Evolutionary conservation across 1,140 invertebrate genomes (phyloP), one percentile per base, ranked within the genome.

Genomic region (Drosophila bocqueti): DNA sequence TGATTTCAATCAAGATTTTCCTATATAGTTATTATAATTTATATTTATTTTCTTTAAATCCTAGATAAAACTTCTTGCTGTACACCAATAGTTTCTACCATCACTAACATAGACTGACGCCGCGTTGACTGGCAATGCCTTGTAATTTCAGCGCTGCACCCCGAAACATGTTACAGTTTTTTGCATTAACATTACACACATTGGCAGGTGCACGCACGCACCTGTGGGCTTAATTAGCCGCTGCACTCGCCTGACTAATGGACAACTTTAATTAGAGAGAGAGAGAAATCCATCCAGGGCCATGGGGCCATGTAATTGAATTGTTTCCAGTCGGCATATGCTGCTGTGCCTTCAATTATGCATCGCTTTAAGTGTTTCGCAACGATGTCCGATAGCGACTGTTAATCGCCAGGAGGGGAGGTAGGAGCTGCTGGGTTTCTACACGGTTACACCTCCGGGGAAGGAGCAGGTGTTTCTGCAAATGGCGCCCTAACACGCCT

Each of bases 401-500:
- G 75, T 68, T 77, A 61, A 77, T 68, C 29, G 75, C 10, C 36
- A 16, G 11, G 2, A 21, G 18, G 26, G 34, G 11, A 4, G 11
- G n/a, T 3, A 4, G 43, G n/a, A 5, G 2, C 11, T 7, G 50
- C 3, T 16, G 31, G 38, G 6, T 21, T 42, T 26, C 45, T 34
- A 42, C 49, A 31, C 26, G 29, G 26, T 18, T 52, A 18, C 49
- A 1, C 49, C 16, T 18, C 0, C 11, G 16, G 11, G 61, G 43
- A 24, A 11, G 31, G 42, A 9, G 21, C 21, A 67, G 62, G 74
- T 78, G 82, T 62, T 64, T 38, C 59, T 16, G 18, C 65, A 74
- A 90, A 89, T 90, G 81, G 84, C 85, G 74, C 63, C 77, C 79
- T 81, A 81, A 76, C 85, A 84, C 66, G 85, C 69, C 81, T 89